Evolutionary conservation across 2,797 vertebrate species (phyloP).

Genomic region (Centropyge bicolor): DNA sequence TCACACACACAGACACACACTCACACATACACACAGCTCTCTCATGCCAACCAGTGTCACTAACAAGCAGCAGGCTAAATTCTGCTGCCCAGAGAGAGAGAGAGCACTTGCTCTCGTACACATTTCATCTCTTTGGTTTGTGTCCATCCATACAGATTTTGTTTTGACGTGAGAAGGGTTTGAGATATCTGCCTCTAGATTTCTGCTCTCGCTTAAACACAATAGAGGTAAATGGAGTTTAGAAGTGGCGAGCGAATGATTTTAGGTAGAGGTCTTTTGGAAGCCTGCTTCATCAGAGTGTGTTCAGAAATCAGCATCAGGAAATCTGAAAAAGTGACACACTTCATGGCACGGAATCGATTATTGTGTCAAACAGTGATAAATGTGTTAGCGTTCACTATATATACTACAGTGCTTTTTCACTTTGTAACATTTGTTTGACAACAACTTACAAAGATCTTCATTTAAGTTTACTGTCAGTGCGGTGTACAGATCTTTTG

Average conservation of each 20-base stretch:
- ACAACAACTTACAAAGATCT: neutral
- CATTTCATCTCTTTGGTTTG: neutral
- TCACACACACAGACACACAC: neutral
- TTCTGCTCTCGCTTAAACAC: neutral
- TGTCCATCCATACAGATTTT: neutral
- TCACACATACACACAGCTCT: neutral
- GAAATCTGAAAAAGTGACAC: neutral
- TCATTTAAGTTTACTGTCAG: too few relatives aligned
- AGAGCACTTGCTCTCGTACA: neutral
- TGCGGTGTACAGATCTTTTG: neutral
- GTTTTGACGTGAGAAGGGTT: neutral
- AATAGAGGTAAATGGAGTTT: neutral
- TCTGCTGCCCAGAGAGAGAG: neutral
- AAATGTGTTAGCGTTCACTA: neutral
- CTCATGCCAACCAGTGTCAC: slow-evolving; percentile 2
- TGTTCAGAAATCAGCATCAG: neutral
- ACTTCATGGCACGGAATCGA: neutral
- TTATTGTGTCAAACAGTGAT: neutral
- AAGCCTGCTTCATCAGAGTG: neutral
- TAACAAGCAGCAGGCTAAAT: slow-evolving; percentile 31
- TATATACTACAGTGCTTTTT: neutral
- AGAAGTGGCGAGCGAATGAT: too few relatives aligned
- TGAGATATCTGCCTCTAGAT: neutral
- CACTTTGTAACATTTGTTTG: neutral
- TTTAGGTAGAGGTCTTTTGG: too few relatives aligned